Evolutionary conservation across 2,113 vertebrate genomes (phyloP).

Genomic region (Corythoichthys intestinalis): DNA sequence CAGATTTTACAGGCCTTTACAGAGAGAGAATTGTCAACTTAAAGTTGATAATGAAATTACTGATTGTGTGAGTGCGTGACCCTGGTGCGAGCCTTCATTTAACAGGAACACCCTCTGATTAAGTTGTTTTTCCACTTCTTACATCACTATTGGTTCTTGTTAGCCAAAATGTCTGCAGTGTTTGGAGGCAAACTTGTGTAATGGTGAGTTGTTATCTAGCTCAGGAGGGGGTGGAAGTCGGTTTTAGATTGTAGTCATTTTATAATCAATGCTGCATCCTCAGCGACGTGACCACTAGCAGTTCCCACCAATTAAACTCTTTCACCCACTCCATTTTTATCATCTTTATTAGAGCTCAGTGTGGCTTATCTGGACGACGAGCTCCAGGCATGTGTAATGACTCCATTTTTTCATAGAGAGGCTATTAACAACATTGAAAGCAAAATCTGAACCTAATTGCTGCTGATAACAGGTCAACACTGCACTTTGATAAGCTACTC

Average conservation of each 20-base stretch:
- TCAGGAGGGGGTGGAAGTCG: conserved; percentile 53
- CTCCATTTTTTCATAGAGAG: conserved; percentile 33
- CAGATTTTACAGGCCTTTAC: no score
- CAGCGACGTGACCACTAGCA: conserved; percentile 68
- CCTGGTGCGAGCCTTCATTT: conserved; percentile 35
- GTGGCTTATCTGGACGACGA: conserved; percentile 44
- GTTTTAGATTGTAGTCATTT: conserved; percentile 71
- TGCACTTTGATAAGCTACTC: conserved; percentile 42
- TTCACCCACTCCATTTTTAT: conserved; percentile 36
- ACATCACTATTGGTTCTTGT: conserved; percentile 44
- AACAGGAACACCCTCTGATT: conserved; percentile 57
- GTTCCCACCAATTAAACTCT: conserved; percentile 64
- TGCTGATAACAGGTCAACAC: conserved; percentile 45
- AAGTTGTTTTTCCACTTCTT: conserved; percentile 44
- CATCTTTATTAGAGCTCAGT: conserved; percentile 57
- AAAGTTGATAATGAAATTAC: conserved; percentile 16
- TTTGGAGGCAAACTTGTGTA: conserved; percentile 52
- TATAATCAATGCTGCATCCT: conserved; percentile 58
- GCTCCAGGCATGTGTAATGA: conserved; percentile 52
- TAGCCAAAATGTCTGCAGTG: conserved; percentile 62
- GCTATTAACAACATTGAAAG: conserved; percentile 47
- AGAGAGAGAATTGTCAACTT: no score
- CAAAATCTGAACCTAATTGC: conserved; percentile 55
- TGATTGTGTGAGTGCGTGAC: conserved; percentile 45
- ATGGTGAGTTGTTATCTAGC: conserved; percentile 65